Conservation (phyloP, 1,140 invertebrate genomes). For the Euura lappo region DNA sequence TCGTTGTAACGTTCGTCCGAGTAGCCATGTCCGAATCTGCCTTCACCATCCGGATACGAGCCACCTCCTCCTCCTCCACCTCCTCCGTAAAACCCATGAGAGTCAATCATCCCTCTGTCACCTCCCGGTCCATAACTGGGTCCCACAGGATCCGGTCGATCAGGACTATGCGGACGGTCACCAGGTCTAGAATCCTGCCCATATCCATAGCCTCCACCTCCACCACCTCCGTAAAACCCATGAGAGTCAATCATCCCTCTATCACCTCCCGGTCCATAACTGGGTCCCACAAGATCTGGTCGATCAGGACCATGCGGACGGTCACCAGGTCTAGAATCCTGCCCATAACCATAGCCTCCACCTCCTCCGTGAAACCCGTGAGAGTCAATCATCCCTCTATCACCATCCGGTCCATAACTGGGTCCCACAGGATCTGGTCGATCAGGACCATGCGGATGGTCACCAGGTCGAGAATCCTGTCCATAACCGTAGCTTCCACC, state of each 20-base stretch:
- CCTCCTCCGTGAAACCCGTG: background rate
- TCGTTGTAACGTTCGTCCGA: background rate
- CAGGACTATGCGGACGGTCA: slow-evolving; percentile 24
- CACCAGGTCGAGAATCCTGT: slow-evolving; percentile 12
- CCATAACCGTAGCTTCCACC: too few species aligned
- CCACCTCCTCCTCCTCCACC: background rate
- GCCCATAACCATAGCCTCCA: background rate
- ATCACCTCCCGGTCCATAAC: background rate
- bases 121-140: too few species aligned
- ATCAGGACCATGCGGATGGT: slow-evolving; percentile 9
- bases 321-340: slow-evolving; percentile 15
- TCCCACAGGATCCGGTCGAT: slow-evolving; percentile 19
- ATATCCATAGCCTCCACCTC: too few species aligned
- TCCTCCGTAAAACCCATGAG: too few species aligned
- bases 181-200: slow-evolving; percentile 16
- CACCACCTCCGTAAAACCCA: background rate
- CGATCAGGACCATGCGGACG: slow-evolving; percentile 24
- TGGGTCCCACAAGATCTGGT: slow-evolving; percentile 17
- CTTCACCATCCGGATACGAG: background rate
- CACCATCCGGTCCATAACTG: background rate
- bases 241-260: too few species aligned
- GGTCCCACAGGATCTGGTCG: slow-evolving; percentile 18
- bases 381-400: background rate
- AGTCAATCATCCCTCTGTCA: too few species aligned
- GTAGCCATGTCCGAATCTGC: background rate